Conservation (phyloP, 1,140 invertebrate species). For the Drosophila insularis region DNA sequence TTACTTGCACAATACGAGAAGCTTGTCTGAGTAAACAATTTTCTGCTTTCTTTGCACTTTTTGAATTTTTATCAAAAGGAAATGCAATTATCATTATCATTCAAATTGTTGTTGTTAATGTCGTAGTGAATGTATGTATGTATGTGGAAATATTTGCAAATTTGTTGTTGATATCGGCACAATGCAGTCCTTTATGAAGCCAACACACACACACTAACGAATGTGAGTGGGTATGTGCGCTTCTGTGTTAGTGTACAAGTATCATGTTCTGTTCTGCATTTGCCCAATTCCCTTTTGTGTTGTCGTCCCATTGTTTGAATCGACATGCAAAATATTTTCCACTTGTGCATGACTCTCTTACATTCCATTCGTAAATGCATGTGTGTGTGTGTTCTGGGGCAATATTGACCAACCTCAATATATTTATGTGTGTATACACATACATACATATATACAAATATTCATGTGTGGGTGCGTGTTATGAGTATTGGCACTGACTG, state of each 20-base stretch:
- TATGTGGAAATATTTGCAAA: background rate
- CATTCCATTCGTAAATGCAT: background rate
- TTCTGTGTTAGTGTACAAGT: constrained; percentile 7
- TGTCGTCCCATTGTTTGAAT: constrained; percentile 20
- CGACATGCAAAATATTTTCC: constrained; percentile 14
- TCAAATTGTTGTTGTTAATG: background rate
- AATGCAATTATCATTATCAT: constrained; percentile 1
- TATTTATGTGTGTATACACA: background rate
- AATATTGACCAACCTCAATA: constrained; percentile 52
- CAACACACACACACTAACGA: background rate
- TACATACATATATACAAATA: no score
- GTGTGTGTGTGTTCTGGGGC: constrained; percentile 10
- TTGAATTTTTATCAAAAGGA: background rate
- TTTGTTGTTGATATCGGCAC: background rate
- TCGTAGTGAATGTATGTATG: background rate
- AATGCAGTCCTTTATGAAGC: background rate
- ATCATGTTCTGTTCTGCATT: constrained; percentile 2
- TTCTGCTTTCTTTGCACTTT: constrained; percentile 3
- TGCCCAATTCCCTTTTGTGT: constrained; percentile 2
- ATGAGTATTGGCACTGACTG: background rate
- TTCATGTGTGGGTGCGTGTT: constrained; percentile 13
- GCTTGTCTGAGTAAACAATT: background rate
- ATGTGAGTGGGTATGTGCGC: background rate
- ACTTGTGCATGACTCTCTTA: background rate
- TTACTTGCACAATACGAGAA: background rate